Conservation (phyloP, 2,113 vertebrate genomes). For the Catharus fuscescens region DNA sequence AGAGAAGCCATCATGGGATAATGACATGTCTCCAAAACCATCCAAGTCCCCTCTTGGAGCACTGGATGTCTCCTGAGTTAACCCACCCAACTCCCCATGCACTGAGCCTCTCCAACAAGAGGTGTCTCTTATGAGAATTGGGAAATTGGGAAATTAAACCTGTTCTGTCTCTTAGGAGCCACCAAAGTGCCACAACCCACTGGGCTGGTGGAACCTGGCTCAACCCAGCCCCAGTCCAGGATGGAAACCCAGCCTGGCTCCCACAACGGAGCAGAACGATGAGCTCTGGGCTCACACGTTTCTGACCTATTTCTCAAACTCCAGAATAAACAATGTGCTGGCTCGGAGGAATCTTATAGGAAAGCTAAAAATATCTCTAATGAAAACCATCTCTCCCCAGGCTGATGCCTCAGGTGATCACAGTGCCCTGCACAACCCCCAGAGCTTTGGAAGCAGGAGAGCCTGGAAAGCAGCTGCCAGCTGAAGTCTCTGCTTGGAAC, state of each 20-base stretch:
- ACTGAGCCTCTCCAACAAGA: not conserved
- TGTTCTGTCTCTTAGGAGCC: not conserved
- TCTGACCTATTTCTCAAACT: not conserved
- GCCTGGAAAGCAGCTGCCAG: not conserved
- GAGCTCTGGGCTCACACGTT: not conserved
- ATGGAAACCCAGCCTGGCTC: not conserved
- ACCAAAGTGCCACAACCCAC: accelerated
- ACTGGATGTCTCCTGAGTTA: accelerated
- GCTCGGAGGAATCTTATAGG: not conserved
- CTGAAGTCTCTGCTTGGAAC: not conserved
- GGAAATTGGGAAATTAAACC: not conserved
- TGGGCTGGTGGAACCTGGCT: accelerated
- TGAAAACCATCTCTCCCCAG: not conserved
- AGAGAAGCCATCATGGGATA: not conserved
- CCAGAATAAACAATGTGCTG: not conserved
- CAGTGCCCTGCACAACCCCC: not conserved
- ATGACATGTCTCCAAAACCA: not conserved
- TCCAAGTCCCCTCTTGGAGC: not conserved
- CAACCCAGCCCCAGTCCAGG: accelerated
- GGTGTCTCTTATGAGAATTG: accelerated
- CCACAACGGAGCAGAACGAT: accelerated
- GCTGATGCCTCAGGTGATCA: not conserved
- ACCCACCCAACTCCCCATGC: not conserved
- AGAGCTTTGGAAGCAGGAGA: not conserved
- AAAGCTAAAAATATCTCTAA: not conserved